phyloP scores from a whole-genome alignment of 2,113 vertebrate genomes.

The Aegotheles bennettii region DNA sequence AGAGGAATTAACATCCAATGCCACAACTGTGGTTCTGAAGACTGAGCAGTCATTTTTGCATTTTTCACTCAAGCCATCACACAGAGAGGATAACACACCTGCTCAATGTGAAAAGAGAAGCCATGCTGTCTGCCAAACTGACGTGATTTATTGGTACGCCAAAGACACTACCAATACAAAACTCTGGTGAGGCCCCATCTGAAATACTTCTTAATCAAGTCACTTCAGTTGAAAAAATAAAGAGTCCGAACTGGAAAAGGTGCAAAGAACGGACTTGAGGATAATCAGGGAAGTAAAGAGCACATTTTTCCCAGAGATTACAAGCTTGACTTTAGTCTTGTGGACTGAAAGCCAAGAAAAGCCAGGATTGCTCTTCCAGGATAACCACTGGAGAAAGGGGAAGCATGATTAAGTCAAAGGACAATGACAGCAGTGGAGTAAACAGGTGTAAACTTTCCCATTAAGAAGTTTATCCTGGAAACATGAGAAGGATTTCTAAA shows the following conservation, averaged over 20 bases:
- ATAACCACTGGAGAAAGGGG: background rate
- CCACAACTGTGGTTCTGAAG: background rate
- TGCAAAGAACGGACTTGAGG: background rate
- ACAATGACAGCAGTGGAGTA: background rate
- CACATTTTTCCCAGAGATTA: background rate
- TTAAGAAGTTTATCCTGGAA: background rate
- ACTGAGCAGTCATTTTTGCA: background rate
- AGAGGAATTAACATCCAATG: background rate
- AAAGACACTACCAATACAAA: background rate
- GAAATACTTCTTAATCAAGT: background rate
- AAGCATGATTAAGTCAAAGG: background rate
- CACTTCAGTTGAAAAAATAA: background rate
- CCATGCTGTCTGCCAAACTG: background rate
- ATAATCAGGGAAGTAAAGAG: background rate
- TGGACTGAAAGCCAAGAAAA: background rate
- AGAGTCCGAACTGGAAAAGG: background rate
- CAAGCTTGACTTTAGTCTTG: background rate
- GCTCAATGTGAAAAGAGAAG: background rate
- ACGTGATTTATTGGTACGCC: background rate
- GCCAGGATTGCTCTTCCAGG: background rate
- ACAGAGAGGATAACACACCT: background rate
- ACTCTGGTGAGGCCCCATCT: background rate
- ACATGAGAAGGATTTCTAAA: background rate
- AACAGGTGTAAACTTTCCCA: background rate
- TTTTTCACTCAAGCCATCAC: background rate